A percentile compares a stretch with the other conserved stretches of the same genome.
phyloP scores from a whole-genome alignment of 1,140 invertebrate genomes.

The Bombus superbus region DNA sequence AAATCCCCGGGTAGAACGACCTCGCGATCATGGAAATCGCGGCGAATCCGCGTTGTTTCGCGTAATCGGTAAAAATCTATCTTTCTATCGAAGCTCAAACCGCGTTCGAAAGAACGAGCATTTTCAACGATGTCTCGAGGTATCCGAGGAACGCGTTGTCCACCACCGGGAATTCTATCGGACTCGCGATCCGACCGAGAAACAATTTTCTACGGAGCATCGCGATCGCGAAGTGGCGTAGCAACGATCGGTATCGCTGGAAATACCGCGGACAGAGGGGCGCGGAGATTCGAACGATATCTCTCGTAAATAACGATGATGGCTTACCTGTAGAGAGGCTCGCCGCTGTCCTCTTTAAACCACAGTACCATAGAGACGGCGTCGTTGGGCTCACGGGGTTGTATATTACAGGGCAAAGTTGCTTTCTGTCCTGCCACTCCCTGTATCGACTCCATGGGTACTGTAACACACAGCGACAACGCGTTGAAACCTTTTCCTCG shows the following conservation, averaged over 20 bases:
- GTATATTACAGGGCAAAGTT: slow-evolving; percentile 91
- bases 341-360: slow-evolving; percentile 92
- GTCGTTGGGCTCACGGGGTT: slow-evolving; percentile 89
- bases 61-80: background rate
- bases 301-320: slow-evolving; percentile 57
- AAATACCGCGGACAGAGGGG: background rate
- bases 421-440: slow-evolving; percentile 91
- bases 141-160: background rate
- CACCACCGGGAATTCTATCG: background rate
- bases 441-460: slow-evolving; percentile 90
- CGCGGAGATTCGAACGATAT: background rate
- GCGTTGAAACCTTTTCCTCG: slow-evolving; percentile 24
- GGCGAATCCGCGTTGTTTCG: background rate
- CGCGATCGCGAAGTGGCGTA: background rate
- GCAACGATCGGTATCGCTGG: background rate
- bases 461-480: slow-evolving; percentile 83
- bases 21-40: background rate
- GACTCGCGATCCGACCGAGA: background rate
- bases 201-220: background rate
- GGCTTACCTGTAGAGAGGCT: slow-evolving; percentile 92
- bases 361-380: slow-evolving; percentile 93
- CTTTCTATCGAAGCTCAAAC: background rate
- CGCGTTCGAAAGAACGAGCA: too few relatives aligned
- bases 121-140: too few relatives aligned
- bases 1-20: background rate